These are phyloP conservation scores for Drosophila mimica DNA, from an alignment of 2,888 invertebrate species.

Conservation along the genomic window DNA sequence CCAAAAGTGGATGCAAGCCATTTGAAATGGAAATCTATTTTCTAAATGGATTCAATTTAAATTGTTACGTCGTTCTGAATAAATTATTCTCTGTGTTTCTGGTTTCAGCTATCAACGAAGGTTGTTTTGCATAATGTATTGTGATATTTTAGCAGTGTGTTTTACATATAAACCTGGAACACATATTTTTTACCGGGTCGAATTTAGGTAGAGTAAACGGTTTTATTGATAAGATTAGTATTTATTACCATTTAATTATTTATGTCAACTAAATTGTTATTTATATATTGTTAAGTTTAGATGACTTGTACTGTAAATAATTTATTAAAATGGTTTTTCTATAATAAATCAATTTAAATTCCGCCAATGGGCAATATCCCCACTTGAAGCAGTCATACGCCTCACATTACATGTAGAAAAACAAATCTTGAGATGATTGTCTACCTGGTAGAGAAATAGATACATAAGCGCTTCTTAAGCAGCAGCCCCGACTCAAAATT, in stretches of 20 bases:
- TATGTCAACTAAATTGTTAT: not conserved
- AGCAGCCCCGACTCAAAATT: constrained; percentile 53
- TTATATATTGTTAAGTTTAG: not conserved
- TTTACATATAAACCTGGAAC: not conserved
- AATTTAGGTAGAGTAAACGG: not conserved
- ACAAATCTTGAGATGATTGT: constrained; percentile 24
- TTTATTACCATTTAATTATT: not conserved
- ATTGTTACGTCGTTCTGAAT: not conserved
- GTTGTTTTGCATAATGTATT: not conserved
- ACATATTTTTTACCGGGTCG: not conserved
- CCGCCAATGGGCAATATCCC: constrained; percentile 13
- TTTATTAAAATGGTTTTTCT: constrained; percentile 22
- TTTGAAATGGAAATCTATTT: not conserved
- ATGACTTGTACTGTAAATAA: not conserved
- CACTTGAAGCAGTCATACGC: not conserved
- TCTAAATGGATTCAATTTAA: not conserved
- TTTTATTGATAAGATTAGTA: not conserved
- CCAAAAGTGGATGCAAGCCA: not conserved
- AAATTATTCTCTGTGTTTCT: not conserved
- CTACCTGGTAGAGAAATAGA: constrained; percentile 37
- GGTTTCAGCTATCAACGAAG: not conserved
- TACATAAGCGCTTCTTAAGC: constrained; percentile 54
- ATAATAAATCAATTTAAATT: constrained; percentile 38
- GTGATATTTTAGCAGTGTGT: not conserved
- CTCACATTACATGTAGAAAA: not conserved